Evolutionary conservation across 2,797 vertebrate genomes (phyloP), one percentile per base, ranked within the genome.

Genomic region (Momotus momota): DNA sequence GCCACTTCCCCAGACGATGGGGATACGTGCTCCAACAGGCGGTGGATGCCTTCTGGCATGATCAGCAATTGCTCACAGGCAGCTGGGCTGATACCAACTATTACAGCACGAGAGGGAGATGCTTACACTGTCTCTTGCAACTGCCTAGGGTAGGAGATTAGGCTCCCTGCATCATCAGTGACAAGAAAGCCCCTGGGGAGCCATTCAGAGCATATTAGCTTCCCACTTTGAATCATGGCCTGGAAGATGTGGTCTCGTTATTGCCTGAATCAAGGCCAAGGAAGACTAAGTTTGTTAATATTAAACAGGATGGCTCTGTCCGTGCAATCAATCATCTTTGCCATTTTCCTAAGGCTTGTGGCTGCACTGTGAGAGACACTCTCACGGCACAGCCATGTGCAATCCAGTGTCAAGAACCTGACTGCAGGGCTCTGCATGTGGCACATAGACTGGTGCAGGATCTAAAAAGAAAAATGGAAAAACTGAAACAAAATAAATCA

Each of bases 31-130:
- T 95, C 35, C 35, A 75, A 55, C 92, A 90, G 46, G 75, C 95
- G 93, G 40, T 86, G 54, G 75, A 75, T 88, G 81, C 87, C 69
- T 90, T 57, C 79, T 94, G 91, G 79, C 91, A 17, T 2, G 29
- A 69, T 93, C 75, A 86, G 70, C 86, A 69, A 79, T 96, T 96
- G 88, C 57, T 94, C 95, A 86, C 26, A 85, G 75, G 87, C 75
- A 86, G 52, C 80, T 97, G 94, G 93, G 93, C 94, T 94, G 87
- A 49, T 81, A 96, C 93, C 94, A 96, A 94, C 69, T 72, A 83
- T 96, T 94, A 96, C 92, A 84, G 86, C 88, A 95, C 72, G 38
- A 54, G 23, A 81, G 86, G 86, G 54, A 95, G 94, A 86, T 91
- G 93, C 94, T 93, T 81, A 72, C 66, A 72, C 40, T 91, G 88